Conservation (phyloP, 2,113 vertebrate species). For the Lampris megalopsis region DNA sequence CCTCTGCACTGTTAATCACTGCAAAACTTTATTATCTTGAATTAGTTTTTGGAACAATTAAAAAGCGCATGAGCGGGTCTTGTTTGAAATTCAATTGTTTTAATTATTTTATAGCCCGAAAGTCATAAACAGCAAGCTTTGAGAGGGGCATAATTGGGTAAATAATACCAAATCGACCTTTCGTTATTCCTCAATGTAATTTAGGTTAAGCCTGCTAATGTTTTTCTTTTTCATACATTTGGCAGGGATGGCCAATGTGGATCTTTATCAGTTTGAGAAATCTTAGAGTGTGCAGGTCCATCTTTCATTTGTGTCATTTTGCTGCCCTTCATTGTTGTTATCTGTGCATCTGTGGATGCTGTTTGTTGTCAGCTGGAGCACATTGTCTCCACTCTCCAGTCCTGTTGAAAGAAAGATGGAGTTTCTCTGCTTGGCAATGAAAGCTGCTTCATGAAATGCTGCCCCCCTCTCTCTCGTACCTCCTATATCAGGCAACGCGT, state of each 20-base stretch:
- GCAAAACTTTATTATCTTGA: too few species aligned
- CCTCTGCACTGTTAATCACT: too few species aligned
- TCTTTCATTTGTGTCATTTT: constrained; percentile 10
- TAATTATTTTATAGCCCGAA: too few species aligned
- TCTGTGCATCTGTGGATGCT: not conserved
- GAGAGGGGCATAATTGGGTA: too few species aligned
- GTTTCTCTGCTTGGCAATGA: constrained; percentile 53
- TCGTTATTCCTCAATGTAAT: not conserved
- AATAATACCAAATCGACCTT: too few species aligned
- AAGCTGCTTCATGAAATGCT: constrained; percentile 55
- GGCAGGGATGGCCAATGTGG: not conserved
- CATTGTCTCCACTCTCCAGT: constrained; percentile 19
- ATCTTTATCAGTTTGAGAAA: not conserved
- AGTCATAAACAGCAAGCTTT: too few species aligned
- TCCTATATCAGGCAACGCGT: constrained; percentile 49
- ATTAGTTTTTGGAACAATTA: too few species aligned
- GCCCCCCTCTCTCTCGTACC: constrained; percentile 30
- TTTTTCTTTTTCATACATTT: too few species aligned
- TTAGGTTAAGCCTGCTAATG: not conserved
- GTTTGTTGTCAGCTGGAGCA: constrained; percentile 14
- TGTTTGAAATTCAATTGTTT: too few species aligned
- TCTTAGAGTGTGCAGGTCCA: not conserved
- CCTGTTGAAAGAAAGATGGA: constrained; percentile 41
- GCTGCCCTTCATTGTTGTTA: not conserved
- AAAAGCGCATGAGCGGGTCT: too few species aligned